Conservation (phyloP, 1,140 invertebrate species). For the Lepeophtheirus salmonis region DNA sequence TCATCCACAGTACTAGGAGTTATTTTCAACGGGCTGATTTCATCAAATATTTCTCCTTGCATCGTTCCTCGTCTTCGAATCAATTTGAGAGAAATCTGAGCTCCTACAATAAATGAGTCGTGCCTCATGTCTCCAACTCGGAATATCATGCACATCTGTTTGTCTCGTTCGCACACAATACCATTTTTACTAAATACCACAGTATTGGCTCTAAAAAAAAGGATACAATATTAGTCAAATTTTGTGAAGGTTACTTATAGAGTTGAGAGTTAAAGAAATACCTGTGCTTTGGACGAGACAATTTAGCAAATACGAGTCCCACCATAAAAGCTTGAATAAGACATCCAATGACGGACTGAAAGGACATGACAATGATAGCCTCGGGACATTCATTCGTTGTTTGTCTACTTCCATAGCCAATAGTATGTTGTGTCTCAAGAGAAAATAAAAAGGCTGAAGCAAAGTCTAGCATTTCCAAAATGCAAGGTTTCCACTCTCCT, state of each 20-base stretch:
- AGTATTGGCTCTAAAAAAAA: conserved; percentile 43
- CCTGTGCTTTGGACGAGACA: conserved; percentile 38
- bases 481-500: conserved; percentile 54
- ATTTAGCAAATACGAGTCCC: conserved; percentile 41
- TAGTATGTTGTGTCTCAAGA: conserved; percentile 78
- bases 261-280: background rate
- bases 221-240: background rate
- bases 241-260: background rate
- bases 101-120: conserved; percentile 85
- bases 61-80: conserved; percentile 71
- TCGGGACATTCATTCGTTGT: conserved; percentile 38
- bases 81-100: conserved; percentile 67
- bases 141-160: conserved; percentile 68
- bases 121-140: conserved; percentile 85
- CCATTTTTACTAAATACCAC: conserved; percentile 72
- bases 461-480: conserved; percentile 58
- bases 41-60: conserved; percentile 59
- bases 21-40: conserved; percentile 8
- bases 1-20: conserved; percentile 38
- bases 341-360: conserved; percentile 40
- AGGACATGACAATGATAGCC: conserved; percentile 38
- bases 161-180: conserved; percentile 66
- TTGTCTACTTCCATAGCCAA: conserved; percentile 44
- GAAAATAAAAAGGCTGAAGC: conserved; percentile 75
- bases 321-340: conserved; percentile 42